phyloP scores from a whole-genome alignment of 2,888 invertebrate genomes.

The Conops quadrifasciatus region DNA sequence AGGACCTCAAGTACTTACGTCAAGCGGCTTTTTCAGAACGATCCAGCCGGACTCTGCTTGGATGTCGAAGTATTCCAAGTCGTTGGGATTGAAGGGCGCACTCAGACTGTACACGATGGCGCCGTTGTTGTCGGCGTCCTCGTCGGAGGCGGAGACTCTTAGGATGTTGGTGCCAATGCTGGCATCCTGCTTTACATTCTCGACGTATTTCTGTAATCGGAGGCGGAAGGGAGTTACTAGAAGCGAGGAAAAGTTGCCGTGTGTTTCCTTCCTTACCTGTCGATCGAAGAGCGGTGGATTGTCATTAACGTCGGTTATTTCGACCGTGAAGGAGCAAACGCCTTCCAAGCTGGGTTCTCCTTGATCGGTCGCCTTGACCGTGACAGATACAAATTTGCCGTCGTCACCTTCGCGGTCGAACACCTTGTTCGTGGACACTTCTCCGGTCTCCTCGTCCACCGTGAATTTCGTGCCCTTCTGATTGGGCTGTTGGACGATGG shows the following conservation, averaged over 20 bases:
- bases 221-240: background rate
- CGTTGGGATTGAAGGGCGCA: constrained; percentile 86
- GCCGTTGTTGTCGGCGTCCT: constrained; percentile 96
- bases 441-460: constrained; percentile 94
- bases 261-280: constrained; percentile 72
- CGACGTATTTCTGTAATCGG: constrained; percentile 88
- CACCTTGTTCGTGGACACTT: constrained; percentile 93
- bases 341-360: constrained; percentile 98
- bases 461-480: constrained; percentile 95
- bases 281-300: constrained; percentile 94
- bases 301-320: constrained; percentile 97
- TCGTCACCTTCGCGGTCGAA: constrained; percentile 97
- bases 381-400: constrained; percentile 95
- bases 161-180: constrained; percentile 94
- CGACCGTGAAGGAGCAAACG: constrained; percentile 97
- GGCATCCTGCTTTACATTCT: constrained; percentile 96
- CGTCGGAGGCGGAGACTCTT: constrained; percentile 94
- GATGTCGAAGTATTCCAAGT: constrained; percentile 95
- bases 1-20: constrained; percentile 79
- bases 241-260: background rate
- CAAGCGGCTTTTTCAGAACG: constrained; percentile 91
- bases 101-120: constrained; percentile 92
- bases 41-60: constrained; percentile 98
- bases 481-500: constrained; percentile 95
- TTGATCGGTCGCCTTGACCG: constrained; percentile 97